A percentile compares a stretch with the other conserved stretches of the same genome.
Evolutionary conservation across 2,113 vertebrate species (phyloP).

Genomic region (Cavia porcellus): DNA sequence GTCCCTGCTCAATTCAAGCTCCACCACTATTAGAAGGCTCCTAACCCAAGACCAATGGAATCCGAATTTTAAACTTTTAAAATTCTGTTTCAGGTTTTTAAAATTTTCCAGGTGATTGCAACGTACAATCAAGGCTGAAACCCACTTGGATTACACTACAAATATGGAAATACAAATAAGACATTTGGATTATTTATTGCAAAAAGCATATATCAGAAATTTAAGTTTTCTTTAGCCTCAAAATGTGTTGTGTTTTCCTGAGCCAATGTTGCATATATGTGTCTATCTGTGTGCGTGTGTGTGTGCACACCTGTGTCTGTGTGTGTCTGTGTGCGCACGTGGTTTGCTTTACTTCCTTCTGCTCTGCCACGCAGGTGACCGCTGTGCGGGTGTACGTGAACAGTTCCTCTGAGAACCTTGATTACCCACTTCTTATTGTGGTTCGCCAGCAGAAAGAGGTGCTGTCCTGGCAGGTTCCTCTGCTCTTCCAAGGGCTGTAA

Average conservation of each 20-base stretch:
- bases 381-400: constrained; percentile 89
- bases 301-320: background rate
- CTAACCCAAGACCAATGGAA: background rate
- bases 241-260: background rate
- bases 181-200: background rate
- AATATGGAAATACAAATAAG: background rate
- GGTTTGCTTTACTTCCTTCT: background rate
- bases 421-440: constrained; percentile 89
- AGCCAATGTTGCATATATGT: background rate
- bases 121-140: background rate
- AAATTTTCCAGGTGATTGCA: background rate
- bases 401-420: constrained; percentile 88
- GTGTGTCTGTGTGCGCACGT: accelerated
- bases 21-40: background rate
- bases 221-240: background rate
- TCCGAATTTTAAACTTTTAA: background rate
- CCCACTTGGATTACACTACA: background rate
- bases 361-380: constrained; percentile 82
- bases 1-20: background rate
- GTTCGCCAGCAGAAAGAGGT: constrained; percentile 92
- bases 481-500: constrained; percentile 91
- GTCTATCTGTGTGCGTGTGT: background rate
- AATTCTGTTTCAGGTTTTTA: background rate
- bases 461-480: constrained; percentile 91
- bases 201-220: background rate